Conservation (phyloP, 2,888 invertebrate species). For the Choreutis nemorana region DNA sequence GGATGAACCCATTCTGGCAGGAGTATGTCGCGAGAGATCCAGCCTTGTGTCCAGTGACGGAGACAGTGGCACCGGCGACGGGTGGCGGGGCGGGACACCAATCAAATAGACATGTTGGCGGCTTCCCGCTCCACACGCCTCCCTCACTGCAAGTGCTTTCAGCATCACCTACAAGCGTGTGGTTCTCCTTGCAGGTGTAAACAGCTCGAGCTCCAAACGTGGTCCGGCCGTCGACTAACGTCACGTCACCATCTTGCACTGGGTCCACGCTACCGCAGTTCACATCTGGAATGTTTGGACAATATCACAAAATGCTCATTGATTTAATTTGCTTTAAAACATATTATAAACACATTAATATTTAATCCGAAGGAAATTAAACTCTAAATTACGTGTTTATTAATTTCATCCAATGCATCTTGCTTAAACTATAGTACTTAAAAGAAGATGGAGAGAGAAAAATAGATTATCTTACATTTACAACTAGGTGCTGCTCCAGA, state of each 20-base stretch:
- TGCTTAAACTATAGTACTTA: no score
- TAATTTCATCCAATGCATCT: no score
- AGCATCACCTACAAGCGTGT: conserved; percentile 80
- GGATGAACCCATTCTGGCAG: conserved; percentile 84
- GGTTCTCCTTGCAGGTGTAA: conserved; percentile 84
- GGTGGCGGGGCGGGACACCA: conserved; percentile 88
- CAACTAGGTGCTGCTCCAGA: conserved; percentile 82
- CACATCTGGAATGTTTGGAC: conserved; percentile 68
- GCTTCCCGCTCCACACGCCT: conserved; percentile 79
- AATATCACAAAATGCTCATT: not conserved
- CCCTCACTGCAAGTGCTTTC: conserved; percentile 76
- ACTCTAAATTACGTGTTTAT: not conserved
- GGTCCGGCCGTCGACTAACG: conserved; percentile 73
- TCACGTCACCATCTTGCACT: conserved; percentile 77
- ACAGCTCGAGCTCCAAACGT: conserved; percentile 80
- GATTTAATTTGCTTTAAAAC: not conserved
- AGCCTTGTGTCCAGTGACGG: conserved; percentile 75
- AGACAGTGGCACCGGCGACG: conserved; percentile 78
- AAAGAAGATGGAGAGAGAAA: no score
- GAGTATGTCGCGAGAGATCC: conserved; percentile 83
- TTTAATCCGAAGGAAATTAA: not conserved
- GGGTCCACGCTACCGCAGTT: conserved; percentile 77
- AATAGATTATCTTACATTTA: conserved; percentile 91
- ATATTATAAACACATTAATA: not conserved
- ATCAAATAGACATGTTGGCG: conserved; percentile 84